Conservation (phyloP, 2,888 invertebrate species). For the Limenitis camilla region DNA sequence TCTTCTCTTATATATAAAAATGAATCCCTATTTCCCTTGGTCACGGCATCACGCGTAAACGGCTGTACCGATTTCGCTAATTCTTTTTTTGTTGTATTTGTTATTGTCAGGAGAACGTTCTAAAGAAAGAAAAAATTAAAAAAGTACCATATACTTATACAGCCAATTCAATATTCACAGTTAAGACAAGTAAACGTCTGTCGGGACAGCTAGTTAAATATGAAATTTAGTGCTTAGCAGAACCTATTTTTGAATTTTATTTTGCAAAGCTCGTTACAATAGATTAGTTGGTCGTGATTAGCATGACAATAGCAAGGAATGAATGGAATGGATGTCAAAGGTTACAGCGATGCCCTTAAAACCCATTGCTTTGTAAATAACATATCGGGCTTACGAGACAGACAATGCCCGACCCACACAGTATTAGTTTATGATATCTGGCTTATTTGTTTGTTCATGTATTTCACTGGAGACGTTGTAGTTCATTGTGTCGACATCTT, state of each 20-base stretch:
- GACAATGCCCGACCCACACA: constrained; percentile 63
- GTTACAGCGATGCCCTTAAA: constrained; percentile 58
- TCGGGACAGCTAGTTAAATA: too few species aligned
- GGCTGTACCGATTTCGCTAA: too few species aligned
- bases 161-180: too few species aligned
- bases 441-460: constrained; percentile 41
- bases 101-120: too few species aligned
- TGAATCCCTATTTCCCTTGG: too few species aligned
- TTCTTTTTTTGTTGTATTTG: too few species aligned
- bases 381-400: constrained; percentile 35
- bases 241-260: constrained; percentile 3
- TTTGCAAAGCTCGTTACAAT: constrained; percentile 25
- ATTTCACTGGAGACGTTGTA: constrained; percentile 26
- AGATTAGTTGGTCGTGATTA: constrained; percentile 48
- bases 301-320: constrained; percentile 49
- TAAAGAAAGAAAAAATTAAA: too few species aligned
- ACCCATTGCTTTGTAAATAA: constrained; percentile 40
- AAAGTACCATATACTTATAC: too few species aligned
- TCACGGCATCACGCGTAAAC: too few species aligned
- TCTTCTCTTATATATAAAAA: too few species aligned
- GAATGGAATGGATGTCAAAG: constrained; percentile 52
- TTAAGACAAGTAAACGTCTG: too few species aligned
- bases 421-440: constrained; percentile 50
- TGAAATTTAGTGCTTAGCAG: too few species aligned
- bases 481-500: constrained; percentile 8